Conservation (phyloP, 1,140 invertebrate species). For the Calliphora vicina region DNA sequence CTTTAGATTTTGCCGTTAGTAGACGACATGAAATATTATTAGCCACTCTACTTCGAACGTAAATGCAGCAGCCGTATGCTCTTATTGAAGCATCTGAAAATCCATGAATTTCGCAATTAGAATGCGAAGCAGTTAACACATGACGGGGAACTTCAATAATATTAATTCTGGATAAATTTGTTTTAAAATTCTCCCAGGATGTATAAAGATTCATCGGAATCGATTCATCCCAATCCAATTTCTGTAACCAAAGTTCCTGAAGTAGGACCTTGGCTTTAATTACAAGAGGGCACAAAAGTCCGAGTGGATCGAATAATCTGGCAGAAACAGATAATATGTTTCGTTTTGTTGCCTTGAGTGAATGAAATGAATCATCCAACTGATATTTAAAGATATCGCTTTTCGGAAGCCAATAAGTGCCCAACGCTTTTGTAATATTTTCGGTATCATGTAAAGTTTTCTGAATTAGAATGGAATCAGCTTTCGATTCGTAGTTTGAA, state of each 20-base stretch:
- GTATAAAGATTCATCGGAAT: background rate
- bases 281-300: conserved; percentile 49
- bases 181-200: background rate
- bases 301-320: conserved; percentile 53
- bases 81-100: background rate
- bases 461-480: too few relatives aligned
- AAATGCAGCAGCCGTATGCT: background rate
- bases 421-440: too few relatives aligned
- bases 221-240: conserved; percentile 24
- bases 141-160: too few relatives aligned
- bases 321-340: conserved; percentile 40
- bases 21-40: background rate
- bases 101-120: too few relatives aligned
- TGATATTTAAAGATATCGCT: background rate
- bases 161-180: background rate
- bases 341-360: too few relatives aligned
- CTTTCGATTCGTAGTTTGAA: conserved; percentile 20
- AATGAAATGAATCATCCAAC: too few relatives aligned
- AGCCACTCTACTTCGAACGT: background rate
- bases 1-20: conserved; percentile 26
- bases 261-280: conserved; percentile 53
- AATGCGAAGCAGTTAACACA: too few relatives aligned
- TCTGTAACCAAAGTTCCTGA: conserved; percentile 46
- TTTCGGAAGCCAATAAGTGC: conserved; percentile 51
- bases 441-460: too few relatives aligned